A percentile compares a stretch with the other conserved stretches of the same genome.
Conservation (phyloP, 2,113 vertebrate genomes). For the cat (Felis catus) region DNA sequence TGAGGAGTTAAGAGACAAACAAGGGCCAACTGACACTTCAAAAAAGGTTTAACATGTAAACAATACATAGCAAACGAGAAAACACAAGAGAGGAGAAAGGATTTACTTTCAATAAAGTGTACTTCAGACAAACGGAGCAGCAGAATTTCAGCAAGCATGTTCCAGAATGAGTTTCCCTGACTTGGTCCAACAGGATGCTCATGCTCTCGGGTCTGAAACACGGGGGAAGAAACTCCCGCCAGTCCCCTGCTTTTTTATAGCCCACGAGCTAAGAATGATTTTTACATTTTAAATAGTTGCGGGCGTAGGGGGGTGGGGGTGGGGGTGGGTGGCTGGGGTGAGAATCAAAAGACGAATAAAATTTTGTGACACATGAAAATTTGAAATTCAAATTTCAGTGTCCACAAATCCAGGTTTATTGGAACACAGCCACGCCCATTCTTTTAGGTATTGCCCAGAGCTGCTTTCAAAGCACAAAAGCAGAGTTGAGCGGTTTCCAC, state of each 20-base stretch:
- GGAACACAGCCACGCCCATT: neutral
- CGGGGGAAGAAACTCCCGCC: neutral
- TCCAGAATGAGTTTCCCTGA: neutral
- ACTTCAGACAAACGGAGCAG: neutral
- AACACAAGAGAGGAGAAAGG: neutral
- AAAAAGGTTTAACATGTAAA: constrained; percentile 23
- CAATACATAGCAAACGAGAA: neutral
- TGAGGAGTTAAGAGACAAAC: neutral
- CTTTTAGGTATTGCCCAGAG: neutral
- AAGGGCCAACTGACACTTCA: neutral
- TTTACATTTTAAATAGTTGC: constrained; percentile 2
- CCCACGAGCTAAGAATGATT: neutral
- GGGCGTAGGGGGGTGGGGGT: too few relatives aligned
- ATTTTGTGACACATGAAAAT: neutral
- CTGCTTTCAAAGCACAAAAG: neutral
- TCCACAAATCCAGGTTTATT: neutral
- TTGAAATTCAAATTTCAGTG: constrained; percentile 15
- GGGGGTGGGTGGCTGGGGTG: too few relatives aligned
- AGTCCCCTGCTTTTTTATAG: neutral
- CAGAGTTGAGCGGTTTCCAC: neutral
- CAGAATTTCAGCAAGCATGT: neutral
- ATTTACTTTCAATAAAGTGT: neutral
- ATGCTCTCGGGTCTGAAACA: neutral
- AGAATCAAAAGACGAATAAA: neutral
- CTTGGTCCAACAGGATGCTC: neutral